phyloP scores from a whole-genome alignment of 2,888 invertebrate genomes.

The Nemotelus pantherinus region DNA sequence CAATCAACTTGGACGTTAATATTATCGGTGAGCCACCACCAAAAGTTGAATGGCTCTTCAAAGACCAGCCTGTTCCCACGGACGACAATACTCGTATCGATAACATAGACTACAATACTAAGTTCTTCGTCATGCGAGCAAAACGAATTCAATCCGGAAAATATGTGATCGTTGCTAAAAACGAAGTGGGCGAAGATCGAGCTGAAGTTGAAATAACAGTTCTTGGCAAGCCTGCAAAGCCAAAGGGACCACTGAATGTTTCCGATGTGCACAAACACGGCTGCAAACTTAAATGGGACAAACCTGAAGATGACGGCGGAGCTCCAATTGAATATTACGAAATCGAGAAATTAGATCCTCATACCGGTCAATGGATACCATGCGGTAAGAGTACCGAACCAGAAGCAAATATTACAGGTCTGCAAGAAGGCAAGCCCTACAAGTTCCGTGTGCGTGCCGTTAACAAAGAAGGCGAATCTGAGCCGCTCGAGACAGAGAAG shows the following conservation, averaged over 20 bases:
- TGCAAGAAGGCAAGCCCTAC: slow-evolving; percentile 95
- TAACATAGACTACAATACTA: slow-evolving; percentile 89
- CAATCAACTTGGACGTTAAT: slow-evolving; percentile 86
- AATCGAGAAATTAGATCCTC: slow-evolving; percentile 94
- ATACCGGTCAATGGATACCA: slow-evolving; percentile 92
- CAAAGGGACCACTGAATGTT: slow-evolving; percentile 88
- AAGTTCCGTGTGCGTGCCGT: slow-evolving; percentile 98
- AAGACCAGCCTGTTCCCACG: slow-evolving; percentile 74
- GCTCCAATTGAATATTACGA: slow-evolving; percentile 92
- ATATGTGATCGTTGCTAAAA: slow-evolving; percentile 89
- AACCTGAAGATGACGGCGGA: slow-evolving; percentile 96
- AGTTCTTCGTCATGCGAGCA: slow-evolving; percentile 85
- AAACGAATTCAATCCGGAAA: slow-evolving; percentile 85
- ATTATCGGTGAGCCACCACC: slow-evolving; percentile 95
- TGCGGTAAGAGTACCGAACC: slow-evolving; percentile 88
- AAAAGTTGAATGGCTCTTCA: slow-evolving; percentile 87
- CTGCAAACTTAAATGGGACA: slow-evolving; percentile 91
- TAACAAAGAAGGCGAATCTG: slow-evolving; percentile 97
- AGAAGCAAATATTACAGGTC: slow-evolving; percentile 82
- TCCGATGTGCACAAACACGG: slow-evolving; percentile 90
- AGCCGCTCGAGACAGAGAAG: slow-evolving; percentile 92
- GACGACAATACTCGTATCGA: slow-evolving; percentile 76
- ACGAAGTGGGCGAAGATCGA: slow-evolving; percentile 91
- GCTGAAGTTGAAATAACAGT: slow-evolving; percentile 91
- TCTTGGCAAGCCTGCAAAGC: slow-evolving; percentile 80